Conservation (phyloP, 2,797 vertebrate genomes). For the Pogoniulus pusillus region DNA sequence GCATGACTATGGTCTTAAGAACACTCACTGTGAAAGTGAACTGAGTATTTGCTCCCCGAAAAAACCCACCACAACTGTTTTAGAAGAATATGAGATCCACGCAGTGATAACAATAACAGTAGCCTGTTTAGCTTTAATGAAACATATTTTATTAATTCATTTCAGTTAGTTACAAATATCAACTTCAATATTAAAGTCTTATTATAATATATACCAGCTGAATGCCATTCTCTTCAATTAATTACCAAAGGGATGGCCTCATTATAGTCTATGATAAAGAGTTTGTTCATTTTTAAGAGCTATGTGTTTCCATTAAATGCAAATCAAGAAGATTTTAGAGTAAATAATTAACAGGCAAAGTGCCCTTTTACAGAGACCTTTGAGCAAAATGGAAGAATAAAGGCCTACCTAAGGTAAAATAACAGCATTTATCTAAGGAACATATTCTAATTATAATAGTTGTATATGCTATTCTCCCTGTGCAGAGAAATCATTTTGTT, state of each 20-base stretch:
- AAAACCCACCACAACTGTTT: background rate
- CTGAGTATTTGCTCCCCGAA: background rate
- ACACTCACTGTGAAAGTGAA: background rate
- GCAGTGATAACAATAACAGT: background rate
- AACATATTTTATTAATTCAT: background rate
- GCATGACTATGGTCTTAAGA: background rate
- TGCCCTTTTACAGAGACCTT: background rate
- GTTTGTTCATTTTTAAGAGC: background rate
- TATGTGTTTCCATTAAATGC: slow-evolving; percentile 9
- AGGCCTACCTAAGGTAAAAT: background rate
- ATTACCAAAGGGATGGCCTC: background rate
- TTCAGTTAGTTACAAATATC: background rate
- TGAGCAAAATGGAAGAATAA: background rate
- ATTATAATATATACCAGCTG: background rate
- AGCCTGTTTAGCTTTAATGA: background rate
- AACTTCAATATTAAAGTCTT: background rate
- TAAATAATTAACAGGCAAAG: slow-evolving; percentile 20
- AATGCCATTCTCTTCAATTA: slow-evolving; percentile 7
- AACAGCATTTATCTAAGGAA: background rate
- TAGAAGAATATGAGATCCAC: background rate
- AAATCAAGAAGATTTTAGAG: background rate
- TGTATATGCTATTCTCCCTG: background rate
- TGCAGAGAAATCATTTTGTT: background rate
- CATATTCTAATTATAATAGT: background rate
- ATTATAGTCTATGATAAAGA: background rate